These are phyloP conservation scores for Amphipyra tragopoginis DNA, from an alignment of 2,888 invertebrate species.

Conservation along the genomic window DNA sequence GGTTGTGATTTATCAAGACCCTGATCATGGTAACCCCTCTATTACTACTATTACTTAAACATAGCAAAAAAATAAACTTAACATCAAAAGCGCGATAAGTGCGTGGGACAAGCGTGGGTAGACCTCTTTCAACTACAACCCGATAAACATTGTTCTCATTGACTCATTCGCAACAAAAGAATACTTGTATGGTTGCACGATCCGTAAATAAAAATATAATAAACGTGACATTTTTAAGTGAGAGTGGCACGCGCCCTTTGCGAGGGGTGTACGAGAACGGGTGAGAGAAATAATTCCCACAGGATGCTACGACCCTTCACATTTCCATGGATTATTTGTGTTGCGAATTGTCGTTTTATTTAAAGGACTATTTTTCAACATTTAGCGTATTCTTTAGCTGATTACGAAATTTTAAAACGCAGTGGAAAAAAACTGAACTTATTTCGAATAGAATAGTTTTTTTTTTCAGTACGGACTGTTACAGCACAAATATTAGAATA, in stretches of 20 bases:
- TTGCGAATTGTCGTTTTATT: slow-evolving; percentile 22
- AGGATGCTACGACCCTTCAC: slow-evolving; percentile 53
- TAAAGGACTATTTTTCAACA: not conserved
- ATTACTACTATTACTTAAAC: too few relatives aligned
- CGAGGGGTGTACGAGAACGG: slow-evolving; percentile 38
- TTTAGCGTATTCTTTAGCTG: too few relatives aligned
- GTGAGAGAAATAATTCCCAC: slow-evolving; percentile 59
- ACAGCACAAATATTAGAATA: too few relatives aligned
- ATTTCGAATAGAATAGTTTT: too few relatives aligned
- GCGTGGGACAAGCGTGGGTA: not conserved
- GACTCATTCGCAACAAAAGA: slow-evolving; percentile 13
- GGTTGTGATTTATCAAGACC: too few relatives aligned
- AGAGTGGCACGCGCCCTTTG: slow-evolving; percentile 59
- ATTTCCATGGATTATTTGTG: slow-evolving; percentile 33
- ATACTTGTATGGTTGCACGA: slow-evolving; percentile 17
- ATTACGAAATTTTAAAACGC: too few relatives aligned
- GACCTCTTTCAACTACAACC: slow-evolving; percentile 8
- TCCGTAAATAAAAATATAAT: slow-evolving; percentile 32
- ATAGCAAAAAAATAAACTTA: slow-evolving; percentile 9
- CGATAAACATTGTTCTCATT: not conserved
- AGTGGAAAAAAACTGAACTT: too few relatives aligned
- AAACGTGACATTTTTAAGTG: slow-evolving; percentile 53
- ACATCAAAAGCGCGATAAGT: not conserved
- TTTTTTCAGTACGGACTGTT: too few relatives aligned
- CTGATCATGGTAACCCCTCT: too few relatives aligned